Conservation (phyloP, 2,797 vertebrate species). For the Gymnoscopelus microlampas region DNA sequence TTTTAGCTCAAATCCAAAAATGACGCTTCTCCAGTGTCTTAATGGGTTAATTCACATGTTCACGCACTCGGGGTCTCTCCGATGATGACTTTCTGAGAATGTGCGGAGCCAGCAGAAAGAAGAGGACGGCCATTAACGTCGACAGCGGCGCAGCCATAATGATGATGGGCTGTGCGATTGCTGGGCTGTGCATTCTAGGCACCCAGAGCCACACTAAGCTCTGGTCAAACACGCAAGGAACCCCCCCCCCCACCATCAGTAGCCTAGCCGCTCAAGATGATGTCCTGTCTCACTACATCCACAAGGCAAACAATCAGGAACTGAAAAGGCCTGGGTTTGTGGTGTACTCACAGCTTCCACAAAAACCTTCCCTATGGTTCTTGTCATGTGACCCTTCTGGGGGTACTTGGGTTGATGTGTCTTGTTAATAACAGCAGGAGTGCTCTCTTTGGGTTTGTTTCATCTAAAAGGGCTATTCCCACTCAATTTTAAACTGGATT, state of each 20-base stretch:
- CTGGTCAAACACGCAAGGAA: slow-evolving; percentile 33
- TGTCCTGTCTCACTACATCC: slow-evolving; percentile 43
- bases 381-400: slow-evolving; percentile 6
- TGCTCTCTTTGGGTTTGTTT: too few species aligned
- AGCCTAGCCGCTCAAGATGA: slow-evolving; percentile 36
- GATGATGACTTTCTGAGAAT: slow-evolving; percentile 71
- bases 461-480: too few species aligned
- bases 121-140: slow-evolving; percentile 73
- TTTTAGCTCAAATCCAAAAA: too few species aligned
- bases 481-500: too few species aligned
- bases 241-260: slow-evolving; percentile 36
- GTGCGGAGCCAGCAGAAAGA: slow-evolving; percentile 78
- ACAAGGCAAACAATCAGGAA: slow-evolving; percentile 32
- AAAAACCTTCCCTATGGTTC: slow-evolving; percentile 8
- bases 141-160: slow-evolving; percentile 70
- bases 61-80: slow-evolving; percentile 66
- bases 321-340: slow-evolving; percentile 28
- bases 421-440: slow-evolving; percentile 6
- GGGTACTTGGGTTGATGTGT: slow-evolving; percentile 6
- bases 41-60: slow-evolving; percentile 57
- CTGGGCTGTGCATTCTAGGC: slow-evolving; percentile 72
- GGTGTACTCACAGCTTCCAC: slow-evolving; percentile 31
- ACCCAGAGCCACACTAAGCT: slow-evolving; percentile 33
- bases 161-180: slow-evolving; percentile 79
- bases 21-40: too few species aligned